Evolutionary conservation across 2,797 vertebrate species (phyloP).

Genomic region (Craterocephalus amniculus): DNA sequence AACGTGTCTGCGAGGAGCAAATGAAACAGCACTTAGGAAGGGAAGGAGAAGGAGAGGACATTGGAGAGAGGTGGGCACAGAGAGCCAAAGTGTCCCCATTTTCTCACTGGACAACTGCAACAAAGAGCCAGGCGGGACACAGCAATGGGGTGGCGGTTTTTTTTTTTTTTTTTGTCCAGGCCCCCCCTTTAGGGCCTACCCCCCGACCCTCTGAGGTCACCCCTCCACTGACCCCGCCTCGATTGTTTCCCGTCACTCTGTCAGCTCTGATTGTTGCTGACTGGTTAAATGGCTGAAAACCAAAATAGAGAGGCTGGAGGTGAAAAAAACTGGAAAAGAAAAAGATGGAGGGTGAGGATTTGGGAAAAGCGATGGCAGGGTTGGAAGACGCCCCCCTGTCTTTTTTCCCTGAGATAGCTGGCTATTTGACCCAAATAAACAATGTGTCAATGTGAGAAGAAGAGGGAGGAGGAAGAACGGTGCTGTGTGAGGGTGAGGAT

Average conservation of each 20-base stretch:
- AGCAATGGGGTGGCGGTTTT: slow-evolving; percentile 67
- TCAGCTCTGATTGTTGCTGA: slow-evolving; percentile 86
- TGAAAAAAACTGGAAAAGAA: slow-evolving; percentile 63
- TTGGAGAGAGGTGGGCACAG: slow-evolving; percentile 46
- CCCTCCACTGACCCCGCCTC: slow-evolving; percentile 79
- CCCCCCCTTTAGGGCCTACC: slow-evolving; percentile 69
- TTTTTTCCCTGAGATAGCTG: slow-evolving; percentile 74
- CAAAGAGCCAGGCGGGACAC: slow-evolving; percentile 76
- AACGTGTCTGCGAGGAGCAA: slow-evolving; percentile 53
- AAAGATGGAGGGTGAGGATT: slow-evolving; percentile 67
- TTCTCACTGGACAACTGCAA: slow-evolving; percentile 74
- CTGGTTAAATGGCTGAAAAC: slow-evolving; percentile 85
- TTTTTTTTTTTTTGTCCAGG: slow-evolving; percentile 62
- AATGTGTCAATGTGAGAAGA: slow-evolving; percentile 57
- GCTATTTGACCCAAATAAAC: slow-evolving; percentile 88
- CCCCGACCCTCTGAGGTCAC: slow-evolving; percentile 77
- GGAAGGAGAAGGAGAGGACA: slow-evolving; percentile 36
- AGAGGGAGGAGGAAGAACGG: slow-evolving; percentile 46
- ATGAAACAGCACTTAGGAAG: slow-evolving; percentile 43
- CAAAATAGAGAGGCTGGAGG: slow-evolving; percentile 66
- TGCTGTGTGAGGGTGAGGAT: slow-evolving; percentile 44
- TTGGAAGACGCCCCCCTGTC: slow-evolving; percentile 54
- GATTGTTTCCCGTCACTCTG: slow-evolving; percentile 86
- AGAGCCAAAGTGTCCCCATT: slow-evolving; percentile 75
- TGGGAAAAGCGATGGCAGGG: slow-evolving; percentile 47